Evolutionary conservation across 2,113 vertebrate species (phyloP).

Genomic region (Reinhardtius hippoglossoides): DNA sequence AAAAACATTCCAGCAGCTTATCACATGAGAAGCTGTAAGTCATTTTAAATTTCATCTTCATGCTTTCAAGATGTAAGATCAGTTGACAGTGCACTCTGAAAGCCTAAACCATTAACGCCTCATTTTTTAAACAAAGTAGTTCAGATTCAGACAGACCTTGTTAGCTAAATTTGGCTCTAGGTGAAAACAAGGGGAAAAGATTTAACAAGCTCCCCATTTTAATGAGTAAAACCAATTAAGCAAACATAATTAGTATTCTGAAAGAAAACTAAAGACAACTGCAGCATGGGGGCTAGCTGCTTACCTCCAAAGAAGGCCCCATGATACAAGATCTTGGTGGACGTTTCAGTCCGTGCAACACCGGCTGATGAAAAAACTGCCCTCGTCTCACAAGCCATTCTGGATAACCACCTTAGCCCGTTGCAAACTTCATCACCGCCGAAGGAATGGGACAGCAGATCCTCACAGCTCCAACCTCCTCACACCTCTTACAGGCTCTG

Average conservation of each 20-base stretch:
- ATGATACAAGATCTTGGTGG: slow-evolving; percentile 17
- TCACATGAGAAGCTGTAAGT: slow-evolving; percentile 53
- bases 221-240: slow-evolving; percentile 68
- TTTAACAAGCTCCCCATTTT: slow-evolving; percentile 65
- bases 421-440: slow-evolving; percentile 15
- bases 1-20: slow-evolving; percentile 64
- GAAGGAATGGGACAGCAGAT: slow-evolving; percentile 23
- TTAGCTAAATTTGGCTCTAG: slow-evolving; percentile 71
- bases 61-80: slow-evolving; percentile 68
- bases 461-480: slow-evolving; percentile 26
- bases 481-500: slow-evolving; percentile 26
- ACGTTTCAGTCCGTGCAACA: slow-evolving; percentile 7
- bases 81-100: slow-evolving; percentile 57
- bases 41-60: slow-evolving; percentile 62
- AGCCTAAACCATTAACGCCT: slow-evolving; percentile 63
- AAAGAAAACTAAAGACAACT: slow-evolving; percentile 46
- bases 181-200: slow-evolving; percentile 54
- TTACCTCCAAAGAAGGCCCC: slow-evolving; percentile 40
- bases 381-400: background rate
- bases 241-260: slow-evolving; percentile 71
- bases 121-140: slow-evolving; percentile 62
- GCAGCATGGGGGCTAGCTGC: slow-evolving; percentile 17
- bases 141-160: slow-evolving; percentile 58
- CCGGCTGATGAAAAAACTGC: slow-evolving; percentile 13
- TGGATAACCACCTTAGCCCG: background rate